Evolutionary conservation across 2,888 invertebrate species (phyloP), one percentile per base, ranked within the genome.

Genomic region (Mechanitis mazaeus): DNA sequence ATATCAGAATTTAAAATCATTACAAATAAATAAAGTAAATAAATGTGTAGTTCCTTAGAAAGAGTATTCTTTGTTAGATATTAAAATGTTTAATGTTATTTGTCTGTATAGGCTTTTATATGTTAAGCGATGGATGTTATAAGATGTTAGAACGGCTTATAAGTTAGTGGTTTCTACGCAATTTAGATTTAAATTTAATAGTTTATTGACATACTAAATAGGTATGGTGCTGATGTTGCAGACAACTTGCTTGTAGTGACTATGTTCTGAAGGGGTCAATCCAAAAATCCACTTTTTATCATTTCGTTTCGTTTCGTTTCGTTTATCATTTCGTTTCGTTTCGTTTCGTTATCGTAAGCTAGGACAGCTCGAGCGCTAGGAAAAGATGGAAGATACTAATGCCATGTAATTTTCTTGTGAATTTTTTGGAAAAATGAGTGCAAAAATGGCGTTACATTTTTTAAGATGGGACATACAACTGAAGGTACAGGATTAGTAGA

Each of bases 21-120:
- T 33, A 31, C 58, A 33, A 42, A 28, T 47, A 57, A 20, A 56
- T 59, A 55, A 53, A 53, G 55, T 58, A 62, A 62, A 54, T 66
- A 56, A 64, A 66, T 64, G 64, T 66, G 67, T 69, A 69, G 69
- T 60, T 64, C 59, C 62, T 65, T 66, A 64, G 61, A 64, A 62
- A 59, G 53, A 63, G 66, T 69, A 69, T 67, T 66, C 62, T 71
- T 69, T 76, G 69, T 79, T 80, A 82, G 78, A 69, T 73, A 75
- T 62, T 83, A 73, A 50, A 81, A 83, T 84, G 83, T 85, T 83
- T 69, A 78, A 79, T 83, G 80, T 85, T 79, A 79, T 69, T 75
- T 78, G 75, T 81, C 73, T 78, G 75, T 75, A 64, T 66, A 76
- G 74, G 81, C 82, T 83, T 83, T 71, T 75, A 78, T 76, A 74